phyloP scores from a whole-genome alignment of 2,113 vertebrate genomes.

The Charadrius vociferus region DNA sequence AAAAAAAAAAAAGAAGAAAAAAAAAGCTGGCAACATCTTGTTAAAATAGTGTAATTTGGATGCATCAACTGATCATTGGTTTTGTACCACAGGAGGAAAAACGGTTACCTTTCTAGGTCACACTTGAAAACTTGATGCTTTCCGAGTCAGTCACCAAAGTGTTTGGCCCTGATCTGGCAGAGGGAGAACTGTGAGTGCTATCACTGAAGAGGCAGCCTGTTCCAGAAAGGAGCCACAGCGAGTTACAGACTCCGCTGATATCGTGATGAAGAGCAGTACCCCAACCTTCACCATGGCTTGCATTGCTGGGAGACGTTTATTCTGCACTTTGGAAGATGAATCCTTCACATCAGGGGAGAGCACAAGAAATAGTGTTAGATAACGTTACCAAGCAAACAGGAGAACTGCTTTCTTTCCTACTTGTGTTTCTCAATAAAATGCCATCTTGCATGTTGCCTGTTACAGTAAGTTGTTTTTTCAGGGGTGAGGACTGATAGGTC shows the following conservation, averaged over 20 bases:
- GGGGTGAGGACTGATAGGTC: neutral
- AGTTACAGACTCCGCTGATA: neutral
- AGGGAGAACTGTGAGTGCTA: neutral
- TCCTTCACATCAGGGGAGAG: neutral
- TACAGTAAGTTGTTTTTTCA: neutral
- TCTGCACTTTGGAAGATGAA: neutral
- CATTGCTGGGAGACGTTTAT: neutral
- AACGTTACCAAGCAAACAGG: neutral
- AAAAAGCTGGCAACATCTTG: neutral
- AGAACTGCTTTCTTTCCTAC: neutral
- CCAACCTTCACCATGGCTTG: neutral
- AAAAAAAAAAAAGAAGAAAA: neutral
- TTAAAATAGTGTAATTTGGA: neutral
- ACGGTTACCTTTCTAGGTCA: neutral
- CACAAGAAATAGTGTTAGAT: neutral
- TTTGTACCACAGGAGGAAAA: neutral
- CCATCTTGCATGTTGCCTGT: neutral
- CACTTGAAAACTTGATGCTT: neutral
- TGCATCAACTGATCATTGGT: neutral
- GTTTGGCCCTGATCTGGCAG: neutral
- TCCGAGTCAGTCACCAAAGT: neutral
- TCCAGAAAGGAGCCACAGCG: neutral
- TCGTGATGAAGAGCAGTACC: neutral
- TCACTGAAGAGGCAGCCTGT: neutral
- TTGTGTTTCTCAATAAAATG: neutral